These are phyloP conservation scores for Metopolophium dirhodum DNA, from an alignment of 1,140 invertebrate species.

Conservation along the genomic window DNA sequence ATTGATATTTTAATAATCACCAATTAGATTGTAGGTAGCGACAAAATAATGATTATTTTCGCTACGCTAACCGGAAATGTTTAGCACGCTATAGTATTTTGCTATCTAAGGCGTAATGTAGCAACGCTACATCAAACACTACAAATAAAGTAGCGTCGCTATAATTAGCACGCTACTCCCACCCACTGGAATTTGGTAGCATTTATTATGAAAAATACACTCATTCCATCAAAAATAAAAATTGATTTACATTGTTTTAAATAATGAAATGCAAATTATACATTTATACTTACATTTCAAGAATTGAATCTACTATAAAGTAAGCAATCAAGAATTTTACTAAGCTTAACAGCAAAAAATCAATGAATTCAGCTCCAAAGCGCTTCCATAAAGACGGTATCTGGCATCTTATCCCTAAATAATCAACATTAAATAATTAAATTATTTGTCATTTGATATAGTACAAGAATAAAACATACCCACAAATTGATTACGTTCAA, in stretches of 20 bases:
- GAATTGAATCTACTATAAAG: constrained; percentile 34
- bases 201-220: not conserved
- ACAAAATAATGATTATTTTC: too few relatives aligned
- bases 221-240: not conserved
- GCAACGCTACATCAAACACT: too few relatives aligned
- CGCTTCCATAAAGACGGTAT: constrained; percentile 46
- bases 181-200: not conserved
- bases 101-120: too few relatives aligned
- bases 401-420: constrained; percentile 1
- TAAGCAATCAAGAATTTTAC: constrained; percentile 25
- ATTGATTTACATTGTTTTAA: not conserved
- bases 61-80: too few relatives aligned
- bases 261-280: not conserved
- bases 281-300: constrained; percentile 36
- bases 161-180: too few relatives aligned
- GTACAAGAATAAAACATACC: not conserved
- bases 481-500: not conserved
- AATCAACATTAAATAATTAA: not conserved
- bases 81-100: too few relatives aligned
- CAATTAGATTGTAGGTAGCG: too few relatives aligned
- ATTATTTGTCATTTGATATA: not conserved
- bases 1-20: too few relatives aligned
- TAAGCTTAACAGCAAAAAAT: constrained; percentile 30
- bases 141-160: too few relatives aligned
- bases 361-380: constrained; percentile 33